A percentile compares a stretch with the other conserved stretches of the same genome.
Evolutionary conservation across 2,888 invertebrate species (phyloP).

Genomic region (Flexamia atlantica): DNA sequence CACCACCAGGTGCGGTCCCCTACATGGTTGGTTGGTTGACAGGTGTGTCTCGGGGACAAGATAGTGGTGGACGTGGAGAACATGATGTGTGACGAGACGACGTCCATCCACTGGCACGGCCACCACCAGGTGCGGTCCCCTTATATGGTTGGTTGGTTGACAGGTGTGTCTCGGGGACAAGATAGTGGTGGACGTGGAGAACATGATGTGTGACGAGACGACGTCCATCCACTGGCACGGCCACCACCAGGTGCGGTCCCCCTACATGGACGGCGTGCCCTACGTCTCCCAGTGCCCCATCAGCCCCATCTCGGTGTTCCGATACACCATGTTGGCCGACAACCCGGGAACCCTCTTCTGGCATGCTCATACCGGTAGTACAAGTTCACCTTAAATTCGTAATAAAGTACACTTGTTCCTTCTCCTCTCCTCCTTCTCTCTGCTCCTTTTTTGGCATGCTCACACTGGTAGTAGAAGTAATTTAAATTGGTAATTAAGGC

Average conservation of each 20-base stretch:
- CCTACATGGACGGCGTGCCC: slow-evolving; percentile 94
- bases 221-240: slow-evolving; percentile 94
- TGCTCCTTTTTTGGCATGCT: slow-evolving; percentile 92
- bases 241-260: slow-evolving; percentile 85
- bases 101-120: no score
- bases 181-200: slow-evolving; percentile 89
- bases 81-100: no score
- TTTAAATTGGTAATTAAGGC: no score
- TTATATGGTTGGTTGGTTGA: neutral
- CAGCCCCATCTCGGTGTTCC: slow-evolving; percentile 78
- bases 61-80: no score
- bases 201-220: slow-evolving; percentile 89
- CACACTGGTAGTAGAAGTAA: slow-evolving; percentile 83
- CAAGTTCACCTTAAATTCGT: no score
- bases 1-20: no score
- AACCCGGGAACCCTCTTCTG: slow-evolving; percentile 92
- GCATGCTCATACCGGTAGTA: slow-evolving; percentile 86
- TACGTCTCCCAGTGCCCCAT: slow-evolving; percentile 92
- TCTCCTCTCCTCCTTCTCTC: no score
- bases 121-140: no score
- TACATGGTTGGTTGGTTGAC: no score
- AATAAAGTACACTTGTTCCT: no score
- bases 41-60: no score
- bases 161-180: slow-evolving; percentile 93
- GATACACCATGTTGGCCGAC: slow-evolving; percentile 79